A percentile compares a stretch with the other conserved stretches of the same genome.
Conservation (phyloP, 2,797 vertebrate species). For the Bradypus variegatus region DNA sequence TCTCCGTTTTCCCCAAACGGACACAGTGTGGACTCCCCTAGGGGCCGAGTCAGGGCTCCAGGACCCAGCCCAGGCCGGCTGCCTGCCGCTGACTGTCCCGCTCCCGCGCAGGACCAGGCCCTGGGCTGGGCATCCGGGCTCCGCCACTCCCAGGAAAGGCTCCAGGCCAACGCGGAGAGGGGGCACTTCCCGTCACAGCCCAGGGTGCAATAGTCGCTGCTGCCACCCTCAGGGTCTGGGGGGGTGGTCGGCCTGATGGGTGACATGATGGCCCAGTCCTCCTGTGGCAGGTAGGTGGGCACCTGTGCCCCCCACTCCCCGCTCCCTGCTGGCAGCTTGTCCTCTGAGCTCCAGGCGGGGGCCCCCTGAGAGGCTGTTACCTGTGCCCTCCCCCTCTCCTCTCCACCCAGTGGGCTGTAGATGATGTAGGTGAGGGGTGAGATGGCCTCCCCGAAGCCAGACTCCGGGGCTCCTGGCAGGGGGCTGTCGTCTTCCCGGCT, state of each 20-base stretch:
- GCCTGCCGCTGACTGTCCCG: neutral
- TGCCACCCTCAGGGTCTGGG: neutral
- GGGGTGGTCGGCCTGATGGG: neutral
- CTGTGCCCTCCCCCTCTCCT: neutral
- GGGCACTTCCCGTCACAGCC: slow-evolving; percentile 2
- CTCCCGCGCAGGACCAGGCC: neutral
- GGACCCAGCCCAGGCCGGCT: neutral
- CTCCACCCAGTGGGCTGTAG: neutral
- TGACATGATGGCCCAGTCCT: neutral
- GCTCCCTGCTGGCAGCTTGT: neutral
- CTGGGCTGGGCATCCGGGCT: neutral
- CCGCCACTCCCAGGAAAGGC: neutral
- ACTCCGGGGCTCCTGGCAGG: neutral
- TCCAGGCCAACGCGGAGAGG: neutral
- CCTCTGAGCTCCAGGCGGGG: no score
- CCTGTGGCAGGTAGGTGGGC: slow-evolving; percentile 46
- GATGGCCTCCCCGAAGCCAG: neutral
- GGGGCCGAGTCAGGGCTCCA: no score
- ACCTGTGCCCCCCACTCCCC: neutral
- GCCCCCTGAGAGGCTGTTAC: neutral
- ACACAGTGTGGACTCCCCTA: no score
- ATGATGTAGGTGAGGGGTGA: neutral
- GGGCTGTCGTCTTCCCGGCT: fast-evolving
- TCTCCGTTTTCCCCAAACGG: no score
- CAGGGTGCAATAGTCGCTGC: slow-evolving; percentile 66